A percentile compares a stretch with the other conserved stretches of the same genome.
These are phyloP conservation scores for Taenaris catops DNA, from an alignment of 2,888 invertebrate genomes.

Conservation along the genomic window DNA sequence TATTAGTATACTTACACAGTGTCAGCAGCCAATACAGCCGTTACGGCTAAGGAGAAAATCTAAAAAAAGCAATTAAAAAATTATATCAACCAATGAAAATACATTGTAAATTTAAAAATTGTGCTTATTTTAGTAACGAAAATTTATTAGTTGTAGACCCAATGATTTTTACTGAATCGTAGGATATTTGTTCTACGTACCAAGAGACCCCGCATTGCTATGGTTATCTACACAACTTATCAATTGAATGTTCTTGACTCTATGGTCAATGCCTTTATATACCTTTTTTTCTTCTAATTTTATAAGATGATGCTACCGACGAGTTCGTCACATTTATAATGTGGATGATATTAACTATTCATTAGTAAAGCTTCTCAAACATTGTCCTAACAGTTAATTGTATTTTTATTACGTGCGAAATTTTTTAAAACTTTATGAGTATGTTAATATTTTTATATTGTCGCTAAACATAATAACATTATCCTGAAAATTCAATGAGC, in stretches of 20 bases:
- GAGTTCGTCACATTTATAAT: constrained; percentile 61
- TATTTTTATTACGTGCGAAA: constrained; percentile 7
- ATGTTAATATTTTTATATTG: constrained; percentile 7
- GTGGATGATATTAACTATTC: constrained; percentile 48
- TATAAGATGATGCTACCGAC: constrained; percentile 48
- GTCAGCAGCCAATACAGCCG: constrained; percentile 54
- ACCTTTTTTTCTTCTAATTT: constrained; percentile 63
- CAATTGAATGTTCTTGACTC: constrained; percentile 57
- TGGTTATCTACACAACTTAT: constrained; percentile 49
- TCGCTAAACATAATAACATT: neutral
- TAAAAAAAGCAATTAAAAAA: constrained; percentile 34
- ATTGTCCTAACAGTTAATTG: constrained; percentile 30
- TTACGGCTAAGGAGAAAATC: constrained; percentile 49
- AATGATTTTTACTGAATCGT: too few species aligned
- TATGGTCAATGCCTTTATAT: constrained; percentile 63
- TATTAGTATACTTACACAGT: constrained; percentile 33
- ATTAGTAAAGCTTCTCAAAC: constrained; percentile 57
- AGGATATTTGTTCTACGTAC: constrained; percentile 38
- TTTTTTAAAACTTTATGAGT: constrained; percentile 4
- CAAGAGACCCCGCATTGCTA: constrained; percentile 62
- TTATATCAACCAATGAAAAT: too few species aligned
- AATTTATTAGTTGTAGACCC: too few species aligned
- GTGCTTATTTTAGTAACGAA: too few species aligned
- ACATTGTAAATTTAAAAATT: too few species aligned
- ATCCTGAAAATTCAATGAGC: neutral